A percentile compares a stretch with the other conserved stretches of the same genome.
Evolutionary conservation across 2,113 vertebrate genomes (phyloP).

Genomic region (Sylvia atricapilla): DNA sequence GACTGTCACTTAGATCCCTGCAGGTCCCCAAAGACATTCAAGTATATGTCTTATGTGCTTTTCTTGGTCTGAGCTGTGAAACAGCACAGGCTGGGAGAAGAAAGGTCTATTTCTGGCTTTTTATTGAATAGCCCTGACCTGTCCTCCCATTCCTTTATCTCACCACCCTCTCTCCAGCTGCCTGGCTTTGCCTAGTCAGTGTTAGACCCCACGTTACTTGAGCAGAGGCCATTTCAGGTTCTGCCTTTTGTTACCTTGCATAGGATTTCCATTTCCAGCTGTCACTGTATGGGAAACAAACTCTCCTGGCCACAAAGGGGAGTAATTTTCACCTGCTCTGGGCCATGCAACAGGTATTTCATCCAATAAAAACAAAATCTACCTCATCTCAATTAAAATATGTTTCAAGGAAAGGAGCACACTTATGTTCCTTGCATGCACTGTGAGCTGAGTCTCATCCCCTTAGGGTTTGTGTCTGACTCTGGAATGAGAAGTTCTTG

Average conservation of each 20-base stretch:
- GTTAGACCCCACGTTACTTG: neutral
- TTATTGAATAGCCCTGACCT: neutral
- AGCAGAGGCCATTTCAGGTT: neutral
- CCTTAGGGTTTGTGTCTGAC: neutral
- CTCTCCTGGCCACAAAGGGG: neutral
- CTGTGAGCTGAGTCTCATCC: neutral
- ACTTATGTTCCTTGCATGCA: neutral
- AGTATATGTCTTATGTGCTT: fast-evolving
- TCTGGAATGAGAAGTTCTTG: neutral
- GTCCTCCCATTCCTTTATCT: neutral
- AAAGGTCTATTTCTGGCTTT: neutral
- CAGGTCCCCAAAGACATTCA: neutral
- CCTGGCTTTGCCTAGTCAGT: neutral
- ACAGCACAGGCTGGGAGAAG: neutral
- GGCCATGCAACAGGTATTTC: neutral
- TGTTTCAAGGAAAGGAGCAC: neutral
- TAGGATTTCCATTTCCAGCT: neutral
- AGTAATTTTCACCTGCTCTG: neutral
- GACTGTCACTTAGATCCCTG: neutral
- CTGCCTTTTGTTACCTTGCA: neutral
- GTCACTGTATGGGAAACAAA: neutral
- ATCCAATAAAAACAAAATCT: neutral
- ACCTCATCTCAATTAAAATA: neutral
- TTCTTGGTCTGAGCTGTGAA: neutral
- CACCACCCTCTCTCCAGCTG: neutral